Evolutionary conservation across 2,888 invertebrate species (phyloP), one percentile per base, ranked within the genome.

Genomic region (Seira ritae): DNA sequence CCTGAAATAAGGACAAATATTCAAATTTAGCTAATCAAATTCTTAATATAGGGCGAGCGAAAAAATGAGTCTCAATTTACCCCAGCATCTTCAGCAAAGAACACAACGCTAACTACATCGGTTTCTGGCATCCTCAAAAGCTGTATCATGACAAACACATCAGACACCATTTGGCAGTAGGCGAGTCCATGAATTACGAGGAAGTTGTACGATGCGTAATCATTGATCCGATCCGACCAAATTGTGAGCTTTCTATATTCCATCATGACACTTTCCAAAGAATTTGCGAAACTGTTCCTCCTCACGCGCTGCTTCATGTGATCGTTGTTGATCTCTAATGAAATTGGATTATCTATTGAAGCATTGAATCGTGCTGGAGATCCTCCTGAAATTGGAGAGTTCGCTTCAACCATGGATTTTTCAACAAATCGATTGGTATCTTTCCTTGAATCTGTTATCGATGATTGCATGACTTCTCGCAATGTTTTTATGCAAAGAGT

Each of bases 131-230:
- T 81, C 42, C 81, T 46, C 1, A 81, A 19, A 20, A 81, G 24
- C 65, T 85, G 84, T 55, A 85, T 85, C 81, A 85, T 85, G 23
- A 85, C 80, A 50, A 81, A 85, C 1, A 85, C 78, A 73, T 85
- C 84, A 8, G 84, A 68, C 0, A 81, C 67, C 84, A 85, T 81
- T 85, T 85, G 84, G 71, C 65, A 69, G 60, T 85, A 85, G 8
- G 84, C 84, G 17, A 81, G 42, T 0, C 37, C 73, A 65, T 85
- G 81, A 66, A 85, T 81, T 10, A 37, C 23, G 10, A 85, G 70
- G 46, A 81, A 81, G 60, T 70, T 77, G 31, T 67, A 85, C 0
- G 84, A 78, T 0, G 71, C 73, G n/a, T 85, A 85, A 1, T 76
- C 76, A 23, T 81, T 85, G n/a, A 85, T 73, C 37, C 75, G 75